phyloP scores from a whole-genome alignment of 1,140 invertebrate genomes.

The Drosophila lini region DNA sequence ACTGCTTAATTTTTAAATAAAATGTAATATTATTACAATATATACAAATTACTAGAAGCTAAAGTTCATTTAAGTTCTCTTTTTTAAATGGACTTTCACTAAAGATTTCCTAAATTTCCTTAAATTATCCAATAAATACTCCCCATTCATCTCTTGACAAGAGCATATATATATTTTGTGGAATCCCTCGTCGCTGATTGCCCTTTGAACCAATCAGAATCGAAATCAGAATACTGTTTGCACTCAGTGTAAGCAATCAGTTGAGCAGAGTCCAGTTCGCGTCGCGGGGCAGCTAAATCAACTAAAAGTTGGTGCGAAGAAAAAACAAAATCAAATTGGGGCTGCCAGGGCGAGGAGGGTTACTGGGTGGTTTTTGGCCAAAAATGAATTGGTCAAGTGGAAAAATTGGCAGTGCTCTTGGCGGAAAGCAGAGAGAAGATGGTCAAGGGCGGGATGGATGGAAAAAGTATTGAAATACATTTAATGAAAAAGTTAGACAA shows the following conservation, averaged over 20 bases:
- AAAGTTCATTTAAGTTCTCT: not conserved
- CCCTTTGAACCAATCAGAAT: constrained; percentile 40
- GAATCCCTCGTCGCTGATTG: constrained; percentile 33
- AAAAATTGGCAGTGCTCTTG: constrained; percentile 70
- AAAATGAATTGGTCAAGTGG: constrained; percentile 83
- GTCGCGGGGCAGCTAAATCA: constrained; percentile 75
- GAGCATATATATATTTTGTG: not conserved
- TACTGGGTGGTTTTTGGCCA: constrained; percentile 16
- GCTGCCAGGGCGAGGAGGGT: not conserved
- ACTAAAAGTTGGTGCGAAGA: constrained; percentile 81
- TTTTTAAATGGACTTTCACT: not conserved
- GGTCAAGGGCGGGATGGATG: not conserved
- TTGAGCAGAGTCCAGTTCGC: constrained; percentile 60
- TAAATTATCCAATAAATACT: not conserved
- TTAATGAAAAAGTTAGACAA: constrained; percentile 80
- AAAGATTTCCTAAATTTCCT: too few species aligned
- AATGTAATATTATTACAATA: not conserved
- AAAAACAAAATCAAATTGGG: constrained; percentile 78
- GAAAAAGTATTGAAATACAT: constrained; percentile 81
- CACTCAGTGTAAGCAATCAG: constrained; percentile 68
- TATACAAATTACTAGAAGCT: not conserved
- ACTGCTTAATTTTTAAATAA: not conserved
- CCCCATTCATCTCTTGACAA: constrained; percentile 1
- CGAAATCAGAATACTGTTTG: constrained; percentile 49
- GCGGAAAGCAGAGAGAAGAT: constrained; percentile 9